A percentile compares a stretch with the other conserved stretches of the same genome.
Evolutionary conservation across 53 echinoderm and acorn worm species (phyloP).

Genomic region (Zoroaster sp.): DNA sequence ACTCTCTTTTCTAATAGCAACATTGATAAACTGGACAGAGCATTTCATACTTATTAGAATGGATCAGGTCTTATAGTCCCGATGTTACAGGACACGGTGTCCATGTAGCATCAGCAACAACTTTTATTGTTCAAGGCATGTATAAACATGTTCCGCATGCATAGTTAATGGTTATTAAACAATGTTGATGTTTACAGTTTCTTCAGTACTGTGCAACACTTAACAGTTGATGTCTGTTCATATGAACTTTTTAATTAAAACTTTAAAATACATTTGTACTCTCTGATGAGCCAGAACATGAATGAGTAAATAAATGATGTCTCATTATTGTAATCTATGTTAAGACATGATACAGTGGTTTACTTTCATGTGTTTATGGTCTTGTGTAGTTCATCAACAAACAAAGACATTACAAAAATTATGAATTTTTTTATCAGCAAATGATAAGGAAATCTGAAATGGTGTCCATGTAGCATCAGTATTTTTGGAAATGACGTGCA

Average conservation of each 20-base stretch:
- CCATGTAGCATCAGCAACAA: constrained; percentile 21
- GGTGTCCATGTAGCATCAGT: constrained; percentile 46
- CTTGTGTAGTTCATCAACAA: neutral
- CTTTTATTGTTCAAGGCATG: neutral
- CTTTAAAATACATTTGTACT: neutral
- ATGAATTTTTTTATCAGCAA: neutral
- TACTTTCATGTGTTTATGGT: neutral
- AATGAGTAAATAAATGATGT: constrained; percentile 3
- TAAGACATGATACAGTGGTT: neutral
- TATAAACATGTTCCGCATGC: neutral
- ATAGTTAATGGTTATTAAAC: constrained; percentile 23
- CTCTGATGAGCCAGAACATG: constrained; percentile 5
- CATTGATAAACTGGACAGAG: neutral
- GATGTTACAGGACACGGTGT: constrained; percentile 9
- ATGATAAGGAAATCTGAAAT: constrained; percentile 32
- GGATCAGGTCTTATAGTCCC: neutral
- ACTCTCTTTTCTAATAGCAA: too few relatives aligned
- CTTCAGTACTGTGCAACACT: neutral
- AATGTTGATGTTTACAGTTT: neutral
- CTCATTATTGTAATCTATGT: constrained; percentile 14
- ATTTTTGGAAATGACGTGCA: neutral
- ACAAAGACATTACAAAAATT: neutral
- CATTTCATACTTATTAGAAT: neutral
- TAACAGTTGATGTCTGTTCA: constrained; percentile 11
- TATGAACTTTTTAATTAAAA: constrained; percentile 12